A percentile compares a stretch with the other conserved stretches of the same genome.
phyloP scores from a whole-genome alignment of 2,888 invertebrate species.

The Cremastinae sp. region DNA sequence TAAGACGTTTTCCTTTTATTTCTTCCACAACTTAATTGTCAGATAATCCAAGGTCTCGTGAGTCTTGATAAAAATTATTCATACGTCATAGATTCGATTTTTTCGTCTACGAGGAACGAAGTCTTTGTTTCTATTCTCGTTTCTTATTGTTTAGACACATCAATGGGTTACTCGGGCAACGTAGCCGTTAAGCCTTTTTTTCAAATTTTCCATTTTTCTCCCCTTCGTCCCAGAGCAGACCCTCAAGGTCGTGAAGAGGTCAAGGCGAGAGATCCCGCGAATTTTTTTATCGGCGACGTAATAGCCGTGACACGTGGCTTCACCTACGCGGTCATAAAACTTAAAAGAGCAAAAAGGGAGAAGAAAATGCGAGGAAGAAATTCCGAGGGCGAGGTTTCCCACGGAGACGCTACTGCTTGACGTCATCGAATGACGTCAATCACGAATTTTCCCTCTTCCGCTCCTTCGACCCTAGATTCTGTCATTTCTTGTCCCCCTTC shows the following conservation, averaged over 20 bases:
- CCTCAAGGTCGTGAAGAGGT: slow-evolving; percentile 33
- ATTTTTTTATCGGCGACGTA: neutral
- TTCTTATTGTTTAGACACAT: slow-evolving; percentile 11
- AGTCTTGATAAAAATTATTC: slow-evolving; percentile 10
- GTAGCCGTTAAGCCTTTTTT: neutral
- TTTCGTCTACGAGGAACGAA: too few relatives aligned
- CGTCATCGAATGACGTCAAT: slow-evolving; percentile 78
- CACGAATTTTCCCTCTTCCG: slow-evolving; percentile 66
- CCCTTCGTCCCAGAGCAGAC: neutral
- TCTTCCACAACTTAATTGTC: neutral
- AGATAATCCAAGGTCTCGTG: slow-evolving; percentile 1
- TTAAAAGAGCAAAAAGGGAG: slow-evolving; percentile 8
- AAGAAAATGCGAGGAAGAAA: slow-evolving; percentile 15
- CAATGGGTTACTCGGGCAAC: slow-evolving; percentile 13
- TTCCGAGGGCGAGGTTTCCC: slow-evolving; percentile 56
- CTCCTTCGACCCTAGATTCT: slow-evolving; percentile 24
- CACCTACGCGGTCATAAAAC: neutral
- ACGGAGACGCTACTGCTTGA: slow-evolving; percentile 75
- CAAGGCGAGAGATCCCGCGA: slow-evolving; percentile 7
- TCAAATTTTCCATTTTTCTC: slow-evolving; percentile 7
- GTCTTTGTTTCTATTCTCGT: neutral
- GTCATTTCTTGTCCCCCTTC: slow-evolving; percentile 10
- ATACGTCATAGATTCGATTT: slow-evolving; percentile 1
- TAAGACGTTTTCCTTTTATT: too few relatives aligned
- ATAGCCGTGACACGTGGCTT: slow-evolving; percentile 9